These are phyloP conservation scores for Emmelina monodactyla DNA, from an alignment of 2,888 invertebrate genomes.

Conservation along the genomic window DNA sequence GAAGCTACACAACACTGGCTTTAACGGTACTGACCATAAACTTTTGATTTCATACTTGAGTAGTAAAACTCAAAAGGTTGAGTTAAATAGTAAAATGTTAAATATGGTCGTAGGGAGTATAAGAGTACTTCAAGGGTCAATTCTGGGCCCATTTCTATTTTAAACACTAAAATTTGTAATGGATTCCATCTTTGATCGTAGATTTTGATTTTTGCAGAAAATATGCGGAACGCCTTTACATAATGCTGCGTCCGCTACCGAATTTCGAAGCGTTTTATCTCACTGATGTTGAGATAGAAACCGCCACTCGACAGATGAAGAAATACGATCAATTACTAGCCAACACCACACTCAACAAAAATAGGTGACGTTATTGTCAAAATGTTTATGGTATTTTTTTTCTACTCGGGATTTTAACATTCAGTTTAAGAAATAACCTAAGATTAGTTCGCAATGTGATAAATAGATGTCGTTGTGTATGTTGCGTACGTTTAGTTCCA, in stretches of 20 bases:
- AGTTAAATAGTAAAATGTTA: too few relatives aligned
- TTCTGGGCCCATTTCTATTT: background rate
- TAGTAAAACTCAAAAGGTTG: too few relatives aligned
- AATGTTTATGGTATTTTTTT: background rate
- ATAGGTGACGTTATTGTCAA: conserved; percentile 22
- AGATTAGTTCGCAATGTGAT: too few relatives aligned
- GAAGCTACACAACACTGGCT: too few relatives aligned
- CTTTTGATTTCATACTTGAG: too few relatives aligned
- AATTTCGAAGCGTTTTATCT: conserved; percentile 62
- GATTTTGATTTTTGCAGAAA: conserved; percentile 32
- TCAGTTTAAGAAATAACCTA: too few relatives aligned
- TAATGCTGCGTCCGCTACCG: conserved; percentile 55
- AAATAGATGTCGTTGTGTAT: too few relatives aligned
- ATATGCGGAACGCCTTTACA: conserved; percentile 64
- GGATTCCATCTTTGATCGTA: background rate
- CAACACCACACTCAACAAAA: conserved; percentile 20
- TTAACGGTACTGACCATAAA: too few relatives aligned
- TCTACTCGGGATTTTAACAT: too few relatives aligned
- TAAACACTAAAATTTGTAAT: background rate
- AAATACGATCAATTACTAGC: conserved; percentile 38
- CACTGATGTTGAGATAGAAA: conserved; percentile 44
- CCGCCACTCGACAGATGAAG: conserved; percentile 48
- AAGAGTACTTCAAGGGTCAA: too few relatives aligned
- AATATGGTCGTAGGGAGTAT: too few relatives aligned
- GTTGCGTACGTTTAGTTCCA: too few relatives aligned